Conservation (phyloP, 2,888 invertebrate species). For the Lepidocyrtinus sp. region DNA sequence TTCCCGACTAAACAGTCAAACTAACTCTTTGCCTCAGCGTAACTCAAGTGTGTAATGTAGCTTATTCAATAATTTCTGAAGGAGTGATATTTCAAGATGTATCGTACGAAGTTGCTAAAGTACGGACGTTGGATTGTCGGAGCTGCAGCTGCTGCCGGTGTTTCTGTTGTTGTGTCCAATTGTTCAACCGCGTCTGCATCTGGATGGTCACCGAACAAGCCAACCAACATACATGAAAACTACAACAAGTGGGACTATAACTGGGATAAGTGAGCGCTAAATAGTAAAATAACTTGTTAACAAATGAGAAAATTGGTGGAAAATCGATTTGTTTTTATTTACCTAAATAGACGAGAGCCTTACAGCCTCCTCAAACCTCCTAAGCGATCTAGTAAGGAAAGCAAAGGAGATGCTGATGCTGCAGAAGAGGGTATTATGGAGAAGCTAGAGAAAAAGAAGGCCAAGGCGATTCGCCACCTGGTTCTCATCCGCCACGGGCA, state of each 20-base stretch:
- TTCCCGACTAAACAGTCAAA: too few relatives aligned
- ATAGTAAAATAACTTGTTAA: background rate
- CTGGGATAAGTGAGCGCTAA: conserved; percentile 87
- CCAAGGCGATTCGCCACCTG: conserved; percentile 83
- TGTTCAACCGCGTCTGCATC: conserved; percentile 42
- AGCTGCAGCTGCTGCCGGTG: conserved; percentile 57
- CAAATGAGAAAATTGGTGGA: background rate
- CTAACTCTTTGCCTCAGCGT: too few relatives aligned
- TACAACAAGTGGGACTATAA: conserved; percentile 84
- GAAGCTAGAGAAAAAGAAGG: conserved; percentile 78
- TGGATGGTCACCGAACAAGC: conserved; percentile 59
- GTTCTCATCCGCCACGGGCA: conserved; percentile 96
- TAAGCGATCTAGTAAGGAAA: conserved; percentile 62
- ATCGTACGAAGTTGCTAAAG: conserved; percentile 50
- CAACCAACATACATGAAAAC: conserved; percentile 53
- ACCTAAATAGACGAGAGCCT: conserved; percentile 80
- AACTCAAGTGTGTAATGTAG: too few relatives aligned
- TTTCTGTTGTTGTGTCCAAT: conserved; percentile 41
- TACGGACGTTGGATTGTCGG: conserved; percentile 54
- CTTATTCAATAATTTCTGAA: too few relatives aligned
- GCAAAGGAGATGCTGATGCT: conserved; percentile 42
- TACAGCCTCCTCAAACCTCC: conserved; percentile 80
- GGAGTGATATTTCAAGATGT: too few relatives aligned
- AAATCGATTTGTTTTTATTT: background rate
- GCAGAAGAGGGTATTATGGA: conserved; percentile 77